A percentile compares a stretch with the other conserved stretches of the same genome.
phyloP scores from a whole-genome alignment of 2,113 vertebrate genomes.

The Cygnus buccinator region DNA sequence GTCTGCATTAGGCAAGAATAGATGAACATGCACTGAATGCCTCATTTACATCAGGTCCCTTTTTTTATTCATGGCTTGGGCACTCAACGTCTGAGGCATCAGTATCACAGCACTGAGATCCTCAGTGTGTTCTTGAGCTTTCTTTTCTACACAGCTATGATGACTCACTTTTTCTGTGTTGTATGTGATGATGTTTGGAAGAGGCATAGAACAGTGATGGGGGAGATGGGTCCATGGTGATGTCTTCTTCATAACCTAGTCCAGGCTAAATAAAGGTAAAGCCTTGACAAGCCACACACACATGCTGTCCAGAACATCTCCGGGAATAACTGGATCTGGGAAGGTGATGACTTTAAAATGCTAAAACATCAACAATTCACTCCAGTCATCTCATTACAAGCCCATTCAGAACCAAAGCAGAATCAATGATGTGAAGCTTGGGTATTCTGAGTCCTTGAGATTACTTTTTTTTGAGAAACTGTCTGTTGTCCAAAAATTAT shows the following conservation, averaged over 20 bases:
- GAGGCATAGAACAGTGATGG: rapidly evolving
- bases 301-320: background rate
- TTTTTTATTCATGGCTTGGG: background rate
- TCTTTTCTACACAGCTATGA: background rate
- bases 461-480: background rate
- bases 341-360: background rate
- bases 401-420: background rate
- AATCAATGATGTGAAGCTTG: background rate
- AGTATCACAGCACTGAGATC: background rate
- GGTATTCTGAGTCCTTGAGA: background rate
- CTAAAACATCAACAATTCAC: background rate
- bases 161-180: background rate
- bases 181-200: background rate
- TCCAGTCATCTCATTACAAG: background rate
- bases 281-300: background rate
- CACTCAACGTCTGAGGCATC: background rate
- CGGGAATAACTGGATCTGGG: background rate
- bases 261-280: background rate
- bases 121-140: background rate
- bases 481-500: background rate
- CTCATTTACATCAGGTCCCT: background rate
- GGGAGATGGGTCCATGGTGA: background rate
- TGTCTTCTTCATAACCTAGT: background rate
- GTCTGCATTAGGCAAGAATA: background rate
- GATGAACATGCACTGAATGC: background rate